Percentiles rank a stretch among this genome's conserved stretches.
These are phyloP conservation scores for Diadumene lineata DNA, from an alignment of 92 coral and sea anemone species.

Conservation along the genomic window DNA sequence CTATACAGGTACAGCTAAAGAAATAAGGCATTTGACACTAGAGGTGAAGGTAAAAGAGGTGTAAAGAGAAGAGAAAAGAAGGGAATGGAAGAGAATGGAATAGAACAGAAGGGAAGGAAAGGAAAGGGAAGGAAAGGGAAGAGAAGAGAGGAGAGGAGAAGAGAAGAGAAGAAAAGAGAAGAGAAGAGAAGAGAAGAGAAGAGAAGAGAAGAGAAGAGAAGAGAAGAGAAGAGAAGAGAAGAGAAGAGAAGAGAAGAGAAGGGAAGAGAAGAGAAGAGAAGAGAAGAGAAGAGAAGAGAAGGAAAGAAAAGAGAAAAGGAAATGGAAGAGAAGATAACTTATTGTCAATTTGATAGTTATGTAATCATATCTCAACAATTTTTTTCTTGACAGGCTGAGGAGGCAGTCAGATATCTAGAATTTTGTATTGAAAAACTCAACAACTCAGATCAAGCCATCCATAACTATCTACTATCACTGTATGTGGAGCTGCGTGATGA, in stretches of 20 bases:
- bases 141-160: not conserved
- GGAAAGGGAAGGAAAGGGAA: not conserved
- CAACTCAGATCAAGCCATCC: constrained; percentile 90
- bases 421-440: constrained; percentile 86
- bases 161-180: not conserved
- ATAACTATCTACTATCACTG: constrained; percentile 88
- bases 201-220: not conserved
- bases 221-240: not conserved
- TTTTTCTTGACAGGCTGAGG: constrained; percentile 51
- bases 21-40: not conserved
- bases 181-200: not conserved
- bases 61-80: not conserved
- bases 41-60: not conserved
- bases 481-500: constrained; percentile 83
- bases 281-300: constrained; percentile 1
- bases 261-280: not conserved
- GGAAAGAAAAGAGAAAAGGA: not conserved
- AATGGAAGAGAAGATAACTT: too few species aligned
- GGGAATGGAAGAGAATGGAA: not conserved
- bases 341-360: too few species aligned
- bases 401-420: constrained; percentile 92
- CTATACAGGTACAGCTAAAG: constrained; percentile 64
- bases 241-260: not conserved
- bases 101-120: not conserved
- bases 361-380: too few species aligned